Evolutionary conservation across 2,113 vertebrate species (phyloP).

Genomic region (Labeo catla): DNA sequence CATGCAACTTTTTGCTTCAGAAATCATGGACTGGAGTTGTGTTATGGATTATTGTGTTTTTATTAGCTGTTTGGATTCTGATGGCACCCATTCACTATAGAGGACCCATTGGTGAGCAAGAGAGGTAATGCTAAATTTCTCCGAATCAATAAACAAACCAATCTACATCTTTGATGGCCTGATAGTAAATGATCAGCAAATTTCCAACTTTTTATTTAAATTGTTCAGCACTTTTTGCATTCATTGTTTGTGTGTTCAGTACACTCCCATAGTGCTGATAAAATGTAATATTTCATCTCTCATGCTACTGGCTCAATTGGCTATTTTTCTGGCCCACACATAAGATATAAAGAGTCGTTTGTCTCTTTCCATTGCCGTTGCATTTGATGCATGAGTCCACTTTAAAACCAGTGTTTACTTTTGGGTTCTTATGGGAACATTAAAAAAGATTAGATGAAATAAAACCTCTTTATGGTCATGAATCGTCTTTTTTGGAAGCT

Average conservation of each 20-base stretch:
- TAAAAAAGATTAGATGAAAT: constrained; percentile 35
- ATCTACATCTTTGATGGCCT: neutral
- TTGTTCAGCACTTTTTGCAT: neutral
- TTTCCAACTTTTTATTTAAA: neutral
- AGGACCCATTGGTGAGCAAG: neutral
- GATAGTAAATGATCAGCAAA: neutral
- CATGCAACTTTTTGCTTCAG: neutral
- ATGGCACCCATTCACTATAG: neutral
- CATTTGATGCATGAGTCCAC: constrained; percentile 19
- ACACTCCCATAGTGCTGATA: neutral
- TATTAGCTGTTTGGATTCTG: neutral
- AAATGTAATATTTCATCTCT: neutral
- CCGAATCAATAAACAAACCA: no score
- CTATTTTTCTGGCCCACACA: constrained; percentile 5
- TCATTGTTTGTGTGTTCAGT: neutral
- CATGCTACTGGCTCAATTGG: neutral
- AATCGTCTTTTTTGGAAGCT: constrained; percentile 10
- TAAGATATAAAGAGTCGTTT: neutral
- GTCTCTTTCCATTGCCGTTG: neutral
- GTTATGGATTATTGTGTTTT: no score
- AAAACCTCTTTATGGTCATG: constrained; percentile 2
- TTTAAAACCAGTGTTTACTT: constrained; percentile 22
- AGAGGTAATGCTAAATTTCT: neutral
- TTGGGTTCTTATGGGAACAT: constrained; percentile 1
- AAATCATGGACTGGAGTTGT: no score